Evolutionary conservation across 2,888 invertebrate species (phyloP).

Genomic region (Dioctria rufipes): DNA sequence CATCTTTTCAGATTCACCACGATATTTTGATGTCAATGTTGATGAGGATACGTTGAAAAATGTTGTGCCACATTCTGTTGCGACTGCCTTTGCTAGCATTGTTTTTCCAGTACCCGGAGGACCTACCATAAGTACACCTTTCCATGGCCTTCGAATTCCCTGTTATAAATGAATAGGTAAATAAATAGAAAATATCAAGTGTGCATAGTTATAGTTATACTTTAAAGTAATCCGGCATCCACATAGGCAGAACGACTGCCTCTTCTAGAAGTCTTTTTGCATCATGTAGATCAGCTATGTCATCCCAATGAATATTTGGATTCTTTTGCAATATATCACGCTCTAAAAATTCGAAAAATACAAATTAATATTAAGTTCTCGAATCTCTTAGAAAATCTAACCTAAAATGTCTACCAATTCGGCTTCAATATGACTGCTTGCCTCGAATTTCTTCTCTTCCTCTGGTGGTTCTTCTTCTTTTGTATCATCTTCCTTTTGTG

Average conservation of each 20-base stretch:
- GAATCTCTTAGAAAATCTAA: slow-evolving; percentile 65
- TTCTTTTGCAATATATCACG: slow-evolving; percentile 97
- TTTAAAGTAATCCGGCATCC: slow-evolving; percentile 99
- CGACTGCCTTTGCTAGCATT: slow-evolving; percentile 97
- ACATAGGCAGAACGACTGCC: slow-evolving; percentile 96
- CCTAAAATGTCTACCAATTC: slow-evolving; percentile 94
- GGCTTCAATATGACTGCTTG: slow-evolving; percentile 83
- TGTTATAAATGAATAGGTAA: slow-evolving; percentile 66
- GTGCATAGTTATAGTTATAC: slow-evolving; percentile 71
- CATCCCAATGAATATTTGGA: slow-evolving; percentile 96
- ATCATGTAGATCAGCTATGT: slow-evolving; percentile 91
- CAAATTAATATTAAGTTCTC: neutral
- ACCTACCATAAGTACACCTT: slow-evolving; percentile 95
- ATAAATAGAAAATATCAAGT: slow-evolving; percentile 6
- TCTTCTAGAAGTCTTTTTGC: slow-evolving; percentile 94
- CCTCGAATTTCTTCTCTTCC: slow-evolving; percentile 90
- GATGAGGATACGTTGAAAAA: slow-evolving; percentile 98
- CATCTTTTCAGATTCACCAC: slow-evolving; percentile 99
- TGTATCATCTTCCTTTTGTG: slow-evolving; percentile 79
- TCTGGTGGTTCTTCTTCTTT: slow-evolving; percentile 75
- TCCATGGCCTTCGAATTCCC: slow-evolving; percentile 97
- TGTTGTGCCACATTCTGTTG: slow-evolving; percentile 97
- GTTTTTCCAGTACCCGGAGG: slow-evolving; percentile 94
- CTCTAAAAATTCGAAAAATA: slow-evolving; percentile 73
- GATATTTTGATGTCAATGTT: slow-evolving; percentile 97